Conservation (phyloP, 1,140 invertebrate genomes). For the Micrasema minimum region DNA sequence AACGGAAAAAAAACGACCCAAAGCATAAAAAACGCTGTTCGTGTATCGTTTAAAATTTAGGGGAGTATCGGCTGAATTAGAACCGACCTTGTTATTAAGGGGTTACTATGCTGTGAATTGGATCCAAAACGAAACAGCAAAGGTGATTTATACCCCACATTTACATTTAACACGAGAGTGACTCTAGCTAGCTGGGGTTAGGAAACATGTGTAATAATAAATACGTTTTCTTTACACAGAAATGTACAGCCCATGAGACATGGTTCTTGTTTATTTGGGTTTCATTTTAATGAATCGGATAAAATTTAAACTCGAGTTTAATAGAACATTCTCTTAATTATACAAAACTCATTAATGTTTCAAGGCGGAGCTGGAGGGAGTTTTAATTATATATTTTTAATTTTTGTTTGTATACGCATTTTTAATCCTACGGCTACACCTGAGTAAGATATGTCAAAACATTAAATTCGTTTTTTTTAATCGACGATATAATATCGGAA, state of each 20-base stretch:
- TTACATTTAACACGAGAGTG: conserved; percentile 18
- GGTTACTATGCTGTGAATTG: not conserved
- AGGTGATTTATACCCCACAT: conserved; percentile 5
- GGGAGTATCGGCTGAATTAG: too few species aligned
- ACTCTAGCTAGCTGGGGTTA: not conserved
- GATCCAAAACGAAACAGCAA: not conserved
- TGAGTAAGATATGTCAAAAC: too few species aligned
- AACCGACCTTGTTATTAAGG: too few species aligned
- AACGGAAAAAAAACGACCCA: too few species aligned
- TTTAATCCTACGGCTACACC: too few species aligned
- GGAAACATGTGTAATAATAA: conserved; percentile 13
- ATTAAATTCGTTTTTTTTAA: too few species aligned
- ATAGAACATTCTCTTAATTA: conserved; percentile 3
- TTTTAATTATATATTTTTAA: too few species aligned
- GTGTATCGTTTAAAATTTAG: too few species aligned
- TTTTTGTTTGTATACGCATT: too few species aligned
- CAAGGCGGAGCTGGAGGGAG: too few species aligned
- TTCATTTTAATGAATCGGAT: conserved; percentile 8
- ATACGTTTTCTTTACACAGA: not conserved
- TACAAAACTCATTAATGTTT: not conserved
- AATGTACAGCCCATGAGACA: conserved; percentile 4
- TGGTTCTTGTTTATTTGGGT: conserved; percentile 1
- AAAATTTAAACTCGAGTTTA: conserved; percentile 1
- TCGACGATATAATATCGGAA: too few species aligned
- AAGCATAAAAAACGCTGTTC: too few species aligned